Conservation (phyloP, 2,888 invertebrate genomes). For the Chrysina gloriosa region DNA sequence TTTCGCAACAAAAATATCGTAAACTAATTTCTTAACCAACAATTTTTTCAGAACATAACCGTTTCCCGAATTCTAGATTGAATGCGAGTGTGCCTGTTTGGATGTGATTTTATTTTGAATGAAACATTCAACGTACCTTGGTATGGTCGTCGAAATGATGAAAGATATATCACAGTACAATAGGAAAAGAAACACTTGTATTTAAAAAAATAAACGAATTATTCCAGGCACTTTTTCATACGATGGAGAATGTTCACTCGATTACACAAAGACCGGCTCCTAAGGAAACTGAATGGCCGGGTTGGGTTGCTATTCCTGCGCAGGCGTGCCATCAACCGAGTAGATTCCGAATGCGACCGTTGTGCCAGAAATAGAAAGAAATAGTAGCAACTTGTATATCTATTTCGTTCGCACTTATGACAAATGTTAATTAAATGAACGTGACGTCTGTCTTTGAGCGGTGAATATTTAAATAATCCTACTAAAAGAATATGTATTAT, state of each 20-base stretch:
- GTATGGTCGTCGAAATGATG: neutral
- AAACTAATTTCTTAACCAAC: constrained; percentile 1
- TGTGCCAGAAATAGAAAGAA: neutral
- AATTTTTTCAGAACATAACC: neutral
- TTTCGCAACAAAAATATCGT: neutral
- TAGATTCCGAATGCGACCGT: constrained; percentile 17
- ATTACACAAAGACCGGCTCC: constrained; percentile 48
- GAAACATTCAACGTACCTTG: constrained; percentile 29
- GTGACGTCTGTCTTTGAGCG: neutral
- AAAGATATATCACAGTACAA: constrained; percentile 43
- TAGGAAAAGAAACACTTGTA: constrained; percentile 16
- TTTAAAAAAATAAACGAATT: constrained; percentile 11
- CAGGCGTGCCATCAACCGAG: constrained; percentile 40
- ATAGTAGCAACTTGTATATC: neutral
- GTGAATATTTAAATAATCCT: neutral
- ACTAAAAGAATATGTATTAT: constrained; percentile 13
- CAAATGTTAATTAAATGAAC: neutral
- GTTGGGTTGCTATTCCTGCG: constrained; percentile 46
- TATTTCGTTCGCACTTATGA: constrained; percentile 11
- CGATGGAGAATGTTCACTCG: constrained; percentile 31
- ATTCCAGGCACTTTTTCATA: constrained; percentile 46
- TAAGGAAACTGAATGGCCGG: constrained; percentile 48
- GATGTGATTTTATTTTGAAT: constrained; percentile 18
- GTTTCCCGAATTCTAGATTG: neutral
- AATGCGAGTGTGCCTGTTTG: neutral